Base-by-base conservation (phyloP, 2,113 vertebrate genomes). In the Phylloscopus whistleri region DNA sequence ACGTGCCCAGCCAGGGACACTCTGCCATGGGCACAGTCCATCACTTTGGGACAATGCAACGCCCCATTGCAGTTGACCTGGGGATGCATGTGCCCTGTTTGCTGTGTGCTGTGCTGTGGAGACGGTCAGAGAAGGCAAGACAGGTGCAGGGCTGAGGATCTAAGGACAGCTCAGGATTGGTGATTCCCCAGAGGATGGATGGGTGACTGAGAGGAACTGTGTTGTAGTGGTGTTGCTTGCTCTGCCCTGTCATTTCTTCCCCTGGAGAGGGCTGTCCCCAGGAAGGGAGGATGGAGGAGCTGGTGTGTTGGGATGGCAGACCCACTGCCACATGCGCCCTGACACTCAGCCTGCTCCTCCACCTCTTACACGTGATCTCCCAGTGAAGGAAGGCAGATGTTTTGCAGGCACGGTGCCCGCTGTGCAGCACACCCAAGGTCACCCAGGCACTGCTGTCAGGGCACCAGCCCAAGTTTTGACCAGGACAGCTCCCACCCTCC, bases 31-130 rank as follows among this genome's bases (percentile, higher is more conserved):
- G 24, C 59, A 66, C 1, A 2, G 30, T 8, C 63, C 51, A 4
- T 60, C 2, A 3, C 27, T 26, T 4, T 8, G 52, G 66, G 39
- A 31, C 55, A 37, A 41, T 0, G 0, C 4, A 28, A n/a, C 0
- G 0, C 18, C 18, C 26, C 0, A 0, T 2, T 62, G 51, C 27
- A 22, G 7, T 15, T 46, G 70, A 18, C 28, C 28, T 23, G 13
- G 21, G 35, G 52, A 17, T 33, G 0, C 0, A 0, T 17, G 55
- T 3, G 2, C 20, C 37, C 37, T 0, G 2, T 72, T 60, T 18
- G 23, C 63, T 48, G 48, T 12, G 60, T 1, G 2, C 41, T 37
- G 39, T 41, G 24, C 52, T 39, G 21, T 0, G 4, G 52, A 72
- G 66, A 79, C 67, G 77, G 60, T 35, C 0, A 1, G 52, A 60